A percentile compares a stretch with the other conserved stretches of the same genome.
phyloP scores from a whole-genome alignment of 1,140 invertebrate genomes.

The Pteromalus puparum region DNA sequence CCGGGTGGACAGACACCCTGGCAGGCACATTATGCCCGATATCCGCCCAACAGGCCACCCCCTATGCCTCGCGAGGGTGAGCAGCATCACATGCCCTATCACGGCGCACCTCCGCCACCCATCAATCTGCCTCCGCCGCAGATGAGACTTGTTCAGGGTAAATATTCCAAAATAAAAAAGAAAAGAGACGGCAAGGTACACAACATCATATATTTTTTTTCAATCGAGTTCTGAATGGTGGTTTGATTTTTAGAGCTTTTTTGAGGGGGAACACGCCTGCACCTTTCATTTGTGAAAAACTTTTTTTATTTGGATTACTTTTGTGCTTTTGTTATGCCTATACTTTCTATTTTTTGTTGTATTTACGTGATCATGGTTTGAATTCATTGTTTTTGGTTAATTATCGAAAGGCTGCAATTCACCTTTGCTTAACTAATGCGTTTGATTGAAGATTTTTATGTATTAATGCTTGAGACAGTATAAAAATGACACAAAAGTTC shows the following conservation, averaged over 20 bases:
- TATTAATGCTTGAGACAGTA: no score
- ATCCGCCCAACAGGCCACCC: constrained; percentile 67
- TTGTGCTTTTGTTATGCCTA: no score
- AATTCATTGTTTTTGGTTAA: no score
- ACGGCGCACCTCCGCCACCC: constrained; percentile 60
- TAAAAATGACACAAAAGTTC: no score
- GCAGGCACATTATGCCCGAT: constrained; percentile 66
- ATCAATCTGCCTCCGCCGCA: constrained; percentile 72
- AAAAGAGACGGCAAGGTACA: constrained; percentile 49
- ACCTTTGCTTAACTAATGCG: no score
- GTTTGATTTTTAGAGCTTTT: constrained; percentile 16
- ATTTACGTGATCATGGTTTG: no score
- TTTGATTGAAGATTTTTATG: no score
- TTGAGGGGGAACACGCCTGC: background rate
- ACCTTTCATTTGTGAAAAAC: no score
- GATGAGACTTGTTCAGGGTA: constrained; percentile 69
- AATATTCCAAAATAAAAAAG: constrained; percentile 52
- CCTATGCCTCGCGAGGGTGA: constrained; percentile 55
- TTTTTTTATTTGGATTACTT: no score
- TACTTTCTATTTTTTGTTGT: no score
- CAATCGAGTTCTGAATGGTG: constrained; percentile 7
- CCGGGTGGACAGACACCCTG: constrained; percentile 60
- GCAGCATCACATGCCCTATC: constrained; percentile 43
- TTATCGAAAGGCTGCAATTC: no score
- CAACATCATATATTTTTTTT: constrained; percentile 28